These are phyloP conservation scores for Salarias fasciatus DNA, from an alignment of 2,797 vertebrate genomes.

Conservation along the genomic window DNA sequence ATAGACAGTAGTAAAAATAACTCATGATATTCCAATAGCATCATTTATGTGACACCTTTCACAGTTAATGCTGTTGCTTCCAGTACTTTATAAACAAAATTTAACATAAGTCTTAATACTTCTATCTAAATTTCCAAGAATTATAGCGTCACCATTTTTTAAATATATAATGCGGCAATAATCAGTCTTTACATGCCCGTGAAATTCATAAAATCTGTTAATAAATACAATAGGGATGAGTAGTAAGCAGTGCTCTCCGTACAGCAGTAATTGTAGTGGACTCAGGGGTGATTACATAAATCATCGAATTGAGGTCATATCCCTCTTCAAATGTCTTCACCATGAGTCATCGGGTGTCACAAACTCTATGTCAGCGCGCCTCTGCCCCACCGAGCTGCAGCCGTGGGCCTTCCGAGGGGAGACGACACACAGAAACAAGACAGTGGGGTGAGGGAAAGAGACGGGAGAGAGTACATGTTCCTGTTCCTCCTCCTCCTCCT, in stretches of 20 bases:
- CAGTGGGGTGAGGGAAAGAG: constrained; percentile 16
- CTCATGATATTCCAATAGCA: constrained; percentile 1
- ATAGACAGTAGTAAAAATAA: not conserved
- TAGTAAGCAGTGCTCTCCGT: constrained; percentile 1
- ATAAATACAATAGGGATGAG: not conserved
- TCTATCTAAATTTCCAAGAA: not conserved
- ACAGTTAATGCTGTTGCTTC: not conserved
- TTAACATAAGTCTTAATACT: not conserved
- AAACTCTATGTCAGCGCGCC: constrained; percentile 62
- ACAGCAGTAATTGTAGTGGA: constrained; percentile 30
- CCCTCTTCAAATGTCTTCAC: constrained; percentile 69
- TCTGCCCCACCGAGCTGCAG: constrained; percentile 57
- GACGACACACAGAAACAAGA: constrained; percentile 35
- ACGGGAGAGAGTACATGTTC: constrained; percentile 46
- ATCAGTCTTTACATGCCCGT: too few relatives aligned
- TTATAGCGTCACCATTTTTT: not conserved
- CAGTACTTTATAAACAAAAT: too few relatives aligned
- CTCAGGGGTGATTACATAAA: constrained; percentile 67
- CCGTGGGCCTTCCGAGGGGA: constrained; percentile 62
- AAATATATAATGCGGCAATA: too few relatives aligned
- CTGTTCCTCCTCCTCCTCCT: constrained; percentile 38
- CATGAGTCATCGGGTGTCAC: constrained; percentile 75
- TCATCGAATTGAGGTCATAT: constrained; percentile 66
- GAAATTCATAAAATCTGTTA: not conserved
- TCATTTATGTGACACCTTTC: not conserved